A percentile compares a stretch with the other conserved stretches of the same genome.
Conservation (phyloP, 2,797 vertebrate genomes). For the Bradypodion pumilum region DNA sequence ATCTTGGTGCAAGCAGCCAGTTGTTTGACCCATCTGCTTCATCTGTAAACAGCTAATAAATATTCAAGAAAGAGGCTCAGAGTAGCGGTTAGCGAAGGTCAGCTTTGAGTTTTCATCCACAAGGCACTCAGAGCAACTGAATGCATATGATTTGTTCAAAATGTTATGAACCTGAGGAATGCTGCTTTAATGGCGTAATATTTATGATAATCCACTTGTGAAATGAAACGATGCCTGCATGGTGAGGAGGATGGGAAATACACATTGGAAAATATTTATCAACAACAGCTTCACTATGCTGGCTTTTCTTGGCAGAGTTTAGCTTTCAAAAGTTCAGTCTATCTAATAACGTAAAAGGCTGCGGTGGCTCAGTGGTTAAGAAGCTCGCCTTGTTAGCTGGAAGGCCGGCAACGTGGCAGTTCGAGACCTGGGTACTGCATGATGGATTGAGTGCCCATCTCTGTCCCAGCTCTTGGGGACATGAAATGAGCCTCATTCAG, state of each 20-base stretch:
- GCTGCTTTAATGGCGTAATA: not conserved
- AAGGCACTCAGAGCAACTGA: not conserved
- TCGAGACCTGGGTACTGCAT: too few species aligned
- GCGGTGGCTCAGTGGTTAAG: too few species aligned
- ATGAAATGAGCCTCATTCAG: too few species aligned
- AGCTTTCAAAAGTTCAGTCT: not conserved
- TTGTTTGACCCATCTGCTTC: constrained; percentile 23
- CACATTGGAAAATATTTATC: not conserved
- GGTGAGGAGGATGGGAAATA: not conserved
- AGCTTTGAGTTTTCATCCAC: constrained; percentile 16
- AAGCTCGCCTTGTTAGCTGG: too few species aligned
- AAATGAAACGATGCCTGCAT: constrained; percentile 4
- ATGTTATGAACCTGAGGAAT: not conserved
- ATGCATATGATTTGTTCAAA: not conserved
- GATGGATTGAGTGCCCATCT: too few species aligned
- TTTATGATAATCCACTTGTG: constrained; percentile 21
- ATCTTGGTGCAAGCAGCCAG: constrained; percentile 4
- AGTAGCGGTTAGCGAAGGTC: constrained; percentile 29
- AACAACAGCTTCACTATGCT: not conserved
- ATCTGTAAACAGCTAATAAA: constrained; percentile 40
- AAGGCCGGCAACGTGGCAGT: too few species aligned
- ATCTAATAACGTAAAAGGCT: not conserved
- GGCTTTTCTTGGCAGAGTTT: not conserved
- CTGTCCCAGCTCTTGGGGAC: too few species aligned
- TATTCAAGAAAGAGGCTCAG: not conserved